Evolutionary conservation across 1,140 invertebrate genomes (phyloP), one percentile per base, ranked within the genome.

Genomic region (Drosophila orosa): DNA sequence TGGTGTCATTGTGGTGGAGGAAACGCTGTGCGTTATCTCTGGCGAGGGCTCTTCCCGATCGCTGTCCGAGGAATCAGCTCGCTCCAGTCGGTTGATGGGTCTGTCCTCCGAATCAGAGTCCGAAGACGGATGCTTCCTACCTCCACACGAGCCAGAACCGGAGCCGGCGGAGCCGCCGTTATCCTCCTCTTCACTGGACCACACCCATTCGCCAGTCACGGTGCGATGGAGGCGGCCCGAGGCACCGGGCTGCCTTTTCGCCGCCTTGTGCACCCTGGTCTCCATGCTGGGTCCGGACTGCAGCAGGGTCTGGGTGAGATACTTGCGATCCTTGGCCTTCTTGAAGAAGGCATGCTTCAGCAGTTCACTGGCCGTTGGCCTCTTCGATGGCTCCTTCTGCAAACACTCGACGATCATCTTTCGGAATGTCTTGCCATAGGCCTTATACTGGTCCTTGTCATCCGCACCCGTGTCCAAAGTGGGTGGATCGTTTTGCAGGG

Each of bases 341-440:
- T 98, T 99, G 93, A 99, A 99, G 93, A 99, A 99, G 6, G 98
- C 97, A 93, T 99, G 97, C 92, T 99, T 99, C 10, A 99, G 92
- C 35, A 99, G 93, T 93, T 99, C 98, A n/a, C 97, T 97, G 29
- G 99, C 98, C 10, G 98, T 98, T 13, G 98, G 98, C 93, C 98
- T 94, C 92, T 98, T 99, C 7, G 96, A 93, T 13, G 98, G 97
- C 92, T 99, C 98, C 92, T 99, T 99, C 92, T 99, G 97, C 37
- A 99, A 93, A 92, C 98, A 99, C 90, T 98, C 97, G 12, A 95
- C 94, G 52, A 99, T 98, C 95, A 99, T 97, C 93, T 98, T 98
- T 33, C 98, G 94, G 93, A 99, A 99, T 40, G 97, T 98, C 93
- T 99, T 99, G 27, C 99, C 98, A 91, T 99, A 99, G 8, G 95